Conservation (phyloP, 2,113 vertebrate species). For the Cinclus mexicanus region DNA sequence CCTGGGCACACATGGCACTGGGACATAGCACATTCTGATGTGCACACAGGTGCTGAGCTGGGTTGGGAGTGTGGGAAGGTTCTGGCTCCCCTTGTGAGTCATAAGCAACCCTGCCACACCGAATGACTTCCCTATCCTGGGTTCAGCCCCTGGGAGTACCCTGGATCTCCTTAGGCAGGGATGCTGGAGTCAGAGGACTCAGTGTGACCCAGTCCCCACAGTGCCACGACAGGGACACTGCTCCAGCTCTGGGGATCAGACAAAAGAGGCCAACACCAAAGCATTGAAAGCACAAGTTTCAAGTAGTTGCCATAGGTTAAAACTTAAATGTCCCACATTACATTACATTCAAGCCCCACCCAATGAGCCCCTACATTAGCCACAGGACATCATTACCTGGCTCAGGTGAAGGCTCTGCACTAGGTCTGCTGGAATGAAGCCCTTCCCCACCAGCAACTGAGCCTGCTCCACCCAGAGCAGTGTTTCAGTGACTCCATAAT, state of each 20-base stretch:
- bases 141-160: background rate
- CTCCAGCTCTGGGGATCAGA: background rate
- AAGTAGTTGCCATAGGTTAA: background rate
- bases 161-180: background rate
- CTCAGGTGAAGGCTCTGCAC: background rate
- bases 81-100: accelerated
- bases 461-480: background rate
- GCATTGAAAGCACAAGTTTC: background rate
- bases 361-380: background rate
- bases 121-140: background rate
- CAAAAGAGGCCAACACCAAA: background rate
- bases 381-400: accelerated
- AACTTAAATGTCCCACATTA: background rate
- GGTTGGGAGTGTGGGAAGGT: too few species aligned
- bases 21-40: accelerated
- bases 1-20: accelerated
- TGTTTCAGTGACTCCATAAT: background rate
- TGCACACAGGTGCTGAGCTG: background rate
- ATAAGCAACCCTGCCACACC: background rate
- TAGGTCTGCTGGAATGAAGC: background rate
- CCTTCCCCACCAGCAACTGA: background rate
- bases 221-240: accelerated
- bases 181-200: background rate
- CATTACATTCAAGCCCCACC: background rate
- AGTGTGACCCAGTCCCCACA: background rate